Evolutionary conservation across 2,888 invertebrate genomes (phyloP).

Genomic region (Pammene fasciana): DNA sequence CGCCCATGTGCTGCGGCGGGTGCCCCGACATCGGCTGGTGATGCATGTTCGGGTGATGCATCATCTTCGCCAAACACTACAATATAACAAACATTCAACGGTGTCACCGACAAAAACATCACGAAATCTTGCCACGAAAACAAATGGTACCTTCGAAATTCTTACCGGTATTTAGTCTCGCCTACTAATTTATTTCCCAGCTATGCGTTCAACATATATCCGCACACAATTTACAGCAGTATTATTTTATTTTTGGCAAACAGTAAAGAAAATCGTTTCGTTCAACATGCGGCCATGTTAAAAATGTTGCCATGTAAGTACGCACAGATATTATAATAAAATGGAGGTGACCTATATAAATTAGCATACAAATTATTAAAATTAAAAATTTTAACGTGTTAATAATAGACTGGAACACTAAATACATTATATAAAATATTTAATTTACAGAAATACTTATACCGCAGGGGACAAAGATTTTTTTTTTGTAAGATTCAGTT

Average conservation of each 20-base stretch:
- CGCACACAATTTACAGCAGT: conserved; percentile 69
- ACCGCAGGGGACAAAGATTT: not conserved
- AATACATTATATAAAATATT: not conserved
- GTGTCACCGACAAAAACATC: conserved; percentile 67
- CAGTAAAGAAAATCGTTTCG: conserved; percentile 90
- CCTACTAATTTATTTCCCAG: conserved; percentile 57
- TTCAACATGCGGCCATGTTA: conserved; percentile 95
- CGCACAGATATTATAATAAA: conserved; percentile 40
- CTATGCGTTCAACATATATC: conserved; percentile 71
- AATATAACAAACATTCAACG: conserved; percentile 69
- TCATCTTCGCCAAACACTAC: conserved; percentile 73
- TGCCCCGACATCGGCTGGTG: conserved; percentile 81
- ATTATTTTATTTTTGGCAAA: conserved; percentile 85
- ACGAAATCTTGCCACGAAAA: conserved; percentile 56
- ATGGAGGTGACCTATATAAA: not conserved
- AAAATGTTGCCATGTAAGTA: conserved; percentile 64
- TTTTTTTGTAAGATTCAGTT: not conserved
- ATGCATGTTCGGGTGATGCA: conserved; percentile 84
- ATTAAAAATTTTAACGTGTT: not conserved
- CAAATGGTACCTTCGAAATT: conserved; percentile 48
- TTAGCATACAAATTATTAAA: not conserved
- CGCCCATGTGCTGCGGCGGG: conserved; percentile 77
- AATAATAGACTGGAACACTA: not conserved
- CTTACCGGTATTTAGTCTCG: conserved; percentile 68
- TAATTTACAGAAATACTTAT: not conserved